Evolutionary conservation across 2,797 vertebrate genomes (phyloP).

Genomic region (Melanotaenia pygmaea): DNA sequence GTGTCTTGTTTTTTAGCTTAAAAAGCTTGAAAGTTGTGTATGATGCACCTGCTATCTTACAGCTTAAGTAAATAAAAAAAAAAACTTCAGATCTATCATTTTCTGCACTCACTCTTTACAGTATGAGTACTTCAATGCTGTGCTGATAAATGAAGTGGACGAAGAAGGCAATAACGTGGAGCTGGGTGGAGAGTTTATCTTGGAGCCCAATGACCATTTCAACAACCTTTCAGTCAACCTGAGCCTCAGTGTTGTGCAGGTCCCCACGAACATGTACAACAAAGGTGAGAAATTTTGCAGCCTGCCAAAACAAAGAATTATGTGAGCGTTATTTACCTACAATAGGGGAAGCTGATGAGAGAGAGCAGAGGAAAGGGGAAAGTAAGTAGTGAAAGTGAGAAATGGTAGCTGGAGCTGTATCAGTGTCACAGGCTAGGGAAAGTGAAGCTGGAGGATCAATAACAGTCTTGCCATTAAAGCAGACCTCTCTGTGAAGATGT

Average conservation of each 20-base stretch:
- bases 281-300: slow-evolving; percentile 70
- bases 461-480: slow-evolving; percentile 44
- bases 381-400: slow-evolving; percentile 45
- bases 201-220: slow-evolving; percentile 97
- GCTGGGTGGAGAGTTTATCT: slow-evolving; percentile 93
- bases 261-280: slow-evolving; percentile 99
- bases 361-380: slow-evolving; percentile 25
- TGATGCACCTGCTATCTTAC: neutral
- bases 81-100: neutral
- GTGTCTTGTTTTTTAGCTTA: neutral
- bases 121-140: slow-evolving; percentile 98
- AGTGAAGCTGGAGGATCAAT: slow-evolving; percentile 62
- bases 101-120: slow-evolving; percentile 54
- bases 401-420: slow-evolving; percentile 38
- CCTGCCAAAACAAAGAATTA: neutral
- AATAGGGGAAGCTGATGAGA: slow-evolving; percentile 25
- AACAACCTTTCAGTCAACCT: slow-evolving; percentile 96
- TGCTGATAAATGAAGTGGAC: slow-evolving; percentile 95
- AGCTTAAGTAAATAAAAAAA: neutral
- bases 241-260: slow-evolving; percentile 96
- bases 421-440: slow-evolving; percentile 43
- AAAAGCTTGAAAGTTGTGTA: too few species aligned
- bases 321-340: slow-evolving; percentile 29
- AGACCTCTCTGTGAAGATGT: slow-evolving; percentile 45
- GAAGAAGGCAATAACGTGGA: slow-evolving; percentile 93